Conservation (phyloP, 2,797 vertebrate species). For the Heliangelus exortis region DNA sequence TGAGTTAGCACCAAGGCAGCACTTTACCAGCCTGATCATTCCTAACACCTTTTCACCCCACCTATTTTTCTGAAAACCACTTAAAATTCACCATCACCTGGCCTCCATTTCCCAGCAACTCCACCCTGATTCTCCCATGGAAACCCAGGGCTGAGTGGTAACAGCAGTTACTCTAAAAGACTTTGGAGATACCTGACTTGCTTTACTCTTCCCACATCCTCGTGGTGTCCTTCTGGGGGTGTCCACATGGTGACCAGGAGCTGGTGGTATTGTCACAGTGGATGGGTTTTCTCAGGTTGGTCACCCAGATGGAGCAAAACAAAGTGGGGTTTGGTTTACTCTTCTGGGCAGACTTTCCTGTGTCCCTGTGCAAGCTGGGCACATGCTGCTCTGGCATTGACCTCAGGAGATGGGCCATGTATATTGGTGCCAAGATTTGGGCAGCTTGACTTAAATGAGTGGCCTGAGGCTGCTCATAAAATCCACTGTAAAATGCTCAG, state of each 20-base stretch:
- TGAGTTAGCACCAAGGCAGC: rapidly evolving
- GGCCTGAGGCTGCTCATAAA: neutral
- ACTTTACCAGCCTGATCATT: neutral
- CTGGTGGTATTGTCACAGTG: neutral
- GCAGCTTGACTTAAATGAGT: neutral
- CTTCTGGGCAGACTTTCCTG: neutral
- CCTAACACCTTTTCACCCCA: neutral
- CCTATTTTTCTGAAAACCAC: neutral
- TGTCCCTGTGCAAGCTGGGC: rapidly evolving
- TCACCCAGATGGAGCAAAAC: rapidly evolving
- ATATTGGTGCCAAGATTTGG: neutral
- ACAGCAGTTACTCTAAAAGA: rapidly evolving
- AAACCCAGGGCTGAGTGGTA: rapidly evolving
- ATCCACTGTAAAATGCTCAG: rapidly evolving
- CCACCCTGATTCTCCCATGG: neutral
- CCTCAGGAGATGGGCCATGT: rapidly evolving
- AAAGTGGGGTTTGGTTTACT: neutral
- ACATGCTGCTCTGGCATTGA: rapidly evolving
- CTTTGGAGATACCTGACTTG: rapidly evolving
- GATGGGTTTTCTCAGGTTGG: neutral
- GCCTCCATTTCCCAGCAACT: rapidly evolving
- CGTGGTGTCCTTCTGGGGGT: neutral
- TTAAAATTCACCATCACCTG: neutral
- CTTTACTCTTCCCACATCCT: neutral
- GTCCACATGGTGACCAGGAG: neutral